Evolutionary conservation across 2,797 vertebrate genomes (phyloP).

Genomic region (Pangasius mekongensis): DNA sequence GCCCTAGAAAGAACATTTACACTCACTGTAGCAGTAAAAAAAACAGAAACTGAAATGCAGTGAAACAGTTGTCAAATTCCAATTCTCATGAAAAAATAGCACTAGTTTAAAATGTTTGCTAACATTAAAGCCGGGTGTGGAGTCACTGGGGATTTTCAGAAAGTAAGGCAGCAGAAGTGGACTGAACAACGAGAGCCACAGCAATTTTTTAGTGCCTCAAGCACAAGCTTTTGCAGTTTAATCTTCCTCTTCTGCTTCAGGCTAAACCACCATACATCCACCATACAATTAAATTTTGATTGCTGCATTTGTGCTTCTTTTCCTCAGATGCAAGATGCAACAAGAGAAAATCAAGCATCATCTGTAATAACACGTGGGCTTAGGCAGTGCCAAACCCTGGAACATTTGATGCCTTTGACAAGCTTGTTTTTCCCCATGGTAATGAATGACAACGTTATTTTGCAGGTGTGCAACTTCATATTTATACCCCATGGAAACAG

Average conservation of each 20-base stretch:
- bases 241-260: neutral
- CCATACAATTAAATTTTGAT: neutral
- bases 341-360: neutral
- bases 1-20: neutral
- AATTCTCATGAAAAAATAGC: conserved; percentile 1
- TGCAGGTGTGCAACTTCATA: neutral
- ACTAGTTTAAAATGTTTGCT: conserved; percentile 13
- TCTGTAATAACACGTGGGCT: neutral
- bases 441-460: neutral
- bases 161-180: conserved; percentile 4
- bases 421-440: neutral
- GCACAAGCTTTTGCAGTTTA: conserved; percentile 3
- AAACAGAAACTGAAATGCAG: neutral
- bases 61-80: conserved; percentile 6
- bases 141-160: neutral
- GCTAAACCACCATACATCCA: neutral
- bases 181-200: neutral
- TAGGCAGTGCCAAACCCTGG: neutral
- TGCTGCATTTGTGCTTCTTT: neutral
- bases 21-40: neutral
- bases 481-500: neutral
- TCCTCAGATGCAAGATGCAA: neutral
- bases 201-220: neutral
- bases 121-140: neutral
- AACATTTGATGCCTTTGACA: neutral